phyloP scores from a whole-genome alignment of 2,113 vertebrate species.

The Myotis lucifugus region DNA sequence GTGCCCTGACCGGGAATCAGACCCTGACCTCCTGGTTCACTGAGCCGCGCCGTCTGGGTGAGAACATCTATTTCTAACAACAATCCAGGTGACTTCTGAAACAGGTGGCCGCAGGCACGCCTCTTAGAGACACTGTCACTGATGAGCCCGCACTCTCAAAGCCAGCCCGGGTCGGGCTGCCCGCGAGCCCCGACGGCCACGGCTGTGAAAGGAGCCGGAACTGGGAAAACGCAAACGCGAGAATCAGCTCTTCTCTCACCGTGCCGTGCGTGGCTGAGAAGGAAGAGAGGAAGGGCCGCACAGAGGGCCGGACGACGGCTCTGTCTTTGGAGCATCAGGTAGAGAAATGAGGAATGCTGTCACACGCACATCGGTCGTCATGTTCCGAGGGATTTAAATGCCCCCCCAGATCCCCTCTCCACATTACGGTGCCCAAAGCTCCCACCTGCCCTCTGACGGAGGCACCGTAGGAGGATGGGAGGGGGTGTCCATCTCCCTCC shows the following conservation, averaged over 20 bases:
- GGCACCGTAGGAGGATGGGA: neutral
- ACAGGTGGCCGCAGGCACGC: neutral
- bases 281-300: neutral
- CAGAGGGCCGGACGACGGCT: neutral
- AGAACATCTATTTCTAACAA: neutral
- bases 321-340: too few relatives aligned
- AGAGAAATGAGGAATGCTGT: neutral
- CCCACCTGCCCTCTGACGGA: neutral
- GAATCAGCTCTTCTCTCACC: neutral
- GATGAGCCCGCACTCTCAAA: fast-evolving
- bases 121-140: neutral
- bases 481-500: neutral
- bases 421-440: neutral
- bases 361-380: fast-evolving
- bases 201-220: neutral
- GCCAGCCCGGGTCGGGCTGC: neutral
- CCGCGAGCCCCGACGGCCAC: neutral
- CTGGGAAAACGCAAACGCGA: neutral
- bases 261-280: fast-evolving
- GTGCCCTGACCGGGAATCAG: too few relatives aligned
- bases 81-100: neutral
- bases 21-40: too few relatives aligned
- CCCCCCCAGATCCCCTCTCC: neutral
- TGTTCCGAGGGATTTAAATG: neutral
- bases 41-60: too few relatives aligned